Evolutionary conservation across 2,113 vertebrate genomes (phyloP), one percentile per base, ranked within the genome.

Genomic region (Synchiropus splendidus): DNA sequence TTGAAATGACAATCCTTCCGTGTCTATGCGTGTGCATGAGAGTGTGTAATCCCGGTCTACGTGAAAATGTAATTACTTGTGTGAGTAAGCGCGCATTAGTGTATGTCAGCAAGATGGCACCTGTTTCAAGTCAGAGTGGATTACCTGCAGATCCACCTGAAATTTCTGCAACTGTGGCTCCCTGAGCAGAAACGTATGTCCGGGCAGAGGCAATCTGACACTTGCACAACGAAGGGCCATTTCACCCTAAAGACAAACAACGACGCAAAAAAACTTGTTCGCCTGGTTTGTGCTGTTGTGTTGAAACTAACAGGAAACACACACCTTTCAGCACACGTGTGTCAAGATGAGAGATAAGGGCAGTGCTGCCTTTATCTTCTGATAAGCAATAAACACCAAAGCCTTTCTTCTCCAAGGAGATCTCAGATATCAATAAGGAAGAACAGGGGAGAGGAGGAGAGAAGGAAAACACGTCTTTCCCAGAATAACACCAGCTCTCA

Each of bases 21-120:
- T 37, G 32, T 36, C 14, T 46, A 35, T 35, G 36, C 36, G 18
- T 32, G 31, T 34, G 16, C 21, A 6, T 21, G 15, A 31, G 44
- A 50, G 54, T 65, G 54, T 48, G 35, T 75, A 66, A 70, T 80
- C 68, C 73, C 54, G 60, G 61, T 63, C 53, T 71, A 53, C 50
- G 55, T 65, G 56, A 71, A 78, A 79, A 72, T 72, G 71, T 74
- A 75, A 80, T 82, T 75, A 77, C 71, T 65, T 72, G 74, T 80
- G 58, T 77, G 80, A 80, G 66, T 72, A 77, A 79, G 75, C 53
- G 35, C 31, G 67, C 67, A 74, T 65, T 72, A 70, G 68, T 73
- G 67, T 68, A 70, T 61, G 69, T 70, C 64, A 72, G 73, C 62
- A 62, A 51, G 57, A 75, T 54, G 67, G 64, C 65, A 58, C 58